Base-by-base conservation (phyloP, 2,797 vertebrate species). In the Erithacus rubecula region DNA sequence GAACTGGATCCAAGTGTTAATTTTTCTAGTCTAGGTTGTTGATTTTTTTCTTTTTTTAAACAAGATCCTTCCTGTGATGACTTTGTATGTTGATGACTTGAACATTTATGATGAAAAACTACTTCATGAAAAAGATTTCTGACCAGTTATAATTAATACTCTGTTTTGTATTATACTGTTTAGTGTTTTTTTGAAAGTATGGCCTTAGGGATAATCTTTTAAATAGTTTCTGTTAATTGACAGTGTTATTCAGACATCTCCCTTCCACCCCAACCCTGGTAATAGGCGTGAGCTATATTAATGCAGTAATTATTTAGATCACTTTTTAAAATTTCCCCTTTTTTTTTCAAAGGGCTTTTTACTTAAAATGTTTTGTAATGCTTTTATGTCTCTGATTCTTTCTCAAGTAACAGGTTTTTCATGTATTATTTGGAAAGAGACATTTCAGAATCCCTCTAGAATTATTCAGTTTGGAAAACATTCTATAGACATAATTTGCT, bases 401-500 rank as follows among this genome's bases (percentile, higher is more conserved):
- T 97, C 94, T 94, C 89, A 96, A 97, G 87, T 94, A 97, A 94
- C 91, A 95, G 53, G 15, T n/a, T 70, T 90, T 95, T 94, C 67
- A 89, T 97, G 67, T 97, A 93, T 83, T 97, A 91, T 97, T 97
- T 96, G 83, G 95, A 93, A 97, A 95, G 95, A 97, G 92, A 90
- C 82, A 94, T 96, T 97, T 97, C 94, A 93, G 76, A 97, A 94
- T 97, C 97, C 96, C 96, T 81, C 52, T 78, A 97, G 98, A 97
- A 94, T 94, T 95, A 89, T 69, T 96, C 77, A 6, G n/a, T 97
- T 98, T 98, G 87, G 96, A 97, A 98, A 98, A 97, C 89, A 96
- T 97, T 90, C 96, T 97, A 96, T 94, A 96, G 96, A 97, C 96
- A 96, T 79, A 94, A 97, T 97, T 98, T 97, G 96, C 97, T 97